Conservation (phyloP, 2,113 vertebrate species). For the Vulpes lagopus region DNA sequence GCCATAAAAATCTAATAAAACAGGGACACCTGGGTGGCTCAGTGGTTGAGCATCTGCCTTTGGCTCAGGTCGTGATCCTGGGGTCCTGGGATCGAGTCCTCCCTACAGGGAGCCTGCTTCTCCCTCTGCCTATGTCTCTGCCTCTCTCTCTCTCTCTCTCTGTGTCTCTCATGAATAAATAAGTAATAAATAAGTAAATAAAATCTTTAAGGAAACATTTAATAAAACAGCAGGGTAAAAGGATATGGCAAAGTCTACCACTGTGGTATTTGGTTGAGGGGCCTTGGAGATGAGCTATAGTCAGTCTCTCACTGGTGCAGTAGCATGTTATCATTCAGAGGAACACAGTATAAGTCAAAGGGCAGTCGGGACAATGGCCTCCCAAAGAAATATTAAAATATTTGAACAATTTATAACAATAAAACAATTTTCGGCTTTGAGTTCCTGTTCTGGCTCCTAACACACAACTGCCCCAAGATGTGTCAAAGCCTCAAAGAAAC, state of each 20-base stretch:
- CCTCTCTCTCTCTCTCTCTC: too few species aligned
- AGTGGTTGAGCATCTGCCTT: too few species aligned
- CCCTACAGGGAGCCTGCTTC: too few species aligned
- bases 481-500: not conserved
- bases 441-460: slow-evolving; percentile 36
- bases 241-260: not conserved
- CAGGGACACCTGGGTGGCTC: not conserved
- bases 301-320: not conserved
- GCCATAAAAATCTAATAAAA: not conserved
- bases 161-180: too few species aligned
- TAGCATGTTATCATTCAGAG: not conserved
- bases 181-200: too few species aligned
- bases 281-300: not conserved
- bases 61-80: too few species aligned
- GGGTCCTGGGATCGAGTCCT: too few species aligned
- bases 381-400: slow-evolving; percentile 11
- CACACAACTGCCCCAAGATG: not conserved
- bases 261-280: not conserved
- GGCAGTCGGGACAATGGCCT: not conserved
- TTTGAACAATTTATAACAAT: not conserved
- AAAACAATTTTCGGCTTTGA: not conserved
- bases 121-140: too few species aligned
- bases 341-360: not conserved
- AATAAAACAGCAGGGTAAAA: not conserved
- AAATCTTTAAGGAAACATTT: not conserved